Percentiles rank a stretch among this genome's conserved stretches.
These are phyloP conservation scores for Ceratina japonica DNA, from an alignment of 1,140 invertebrate species.

Conservation along the genomic window DNA sequence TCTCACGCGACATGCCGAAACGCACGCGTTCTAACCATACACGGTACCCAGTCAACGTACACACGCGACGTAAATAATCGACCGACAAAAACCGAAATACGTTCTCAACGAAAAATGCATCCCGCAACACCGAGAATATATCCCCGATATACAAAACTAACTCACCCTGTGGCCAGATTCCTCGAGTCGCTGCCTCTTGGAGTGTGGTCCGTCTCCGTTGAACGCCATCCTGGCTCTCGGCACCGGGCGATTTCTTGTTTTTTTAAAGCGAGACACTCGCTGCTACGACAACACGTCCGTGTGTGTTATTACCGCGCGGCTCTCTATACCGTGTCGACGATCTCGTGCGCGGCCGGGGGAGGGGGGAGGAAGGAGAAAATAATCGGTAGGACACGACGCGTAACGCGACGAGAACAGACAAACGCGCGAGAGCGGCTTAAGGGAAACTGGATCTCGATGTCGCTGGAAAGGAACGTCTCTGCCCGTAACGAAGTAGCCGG, in stretches of 20 bases:
- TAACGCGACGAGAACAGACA: slow-evolving; percentile 66
- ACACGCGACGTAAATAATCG: neutral
- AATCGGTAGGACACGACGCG: slow-evolving; percentile 68
- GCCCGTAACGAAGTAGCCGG: slow-evolving; percentile 43
- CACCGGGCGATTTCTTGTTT: slow-evolving; percentile 43
- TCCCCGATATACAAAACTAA: slow-evolving; percentile 26
- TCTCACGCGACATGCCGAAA: slow-evolving; percentile 36
- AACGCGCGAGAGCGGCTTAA: slow-evolving; percentile 72
- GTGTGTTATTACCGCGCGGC: slow-evolving; percentile 44
- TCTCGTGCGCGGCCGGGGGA: slow-evolving; percentile 54
- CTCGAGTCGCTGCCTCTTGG: slow-evolving; percentile 80
- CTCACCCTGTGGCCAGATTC: slow-evolving; percentile 80
- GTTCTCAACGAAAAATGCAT: neutral
- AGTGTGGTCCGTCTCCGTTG: slow-evolving; percentile 81
- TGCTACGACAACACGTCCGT: slow-evolving; percentile 53
- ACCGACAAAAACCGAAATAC: neutral
- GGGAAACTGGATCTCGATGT: slow-evolving; percentile 70
- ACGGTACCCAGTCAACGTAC: neutral
- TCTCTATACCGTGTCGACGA: slow-evolving; percentile 51
- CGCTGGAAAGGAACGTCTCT: slow-evolving; percentile 53
- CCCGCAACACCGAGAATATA: neutral
- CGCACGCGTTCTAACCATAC: slow-evolving; percentile 40
- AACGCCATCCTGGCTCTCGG: slow-evolving; percentile 77
- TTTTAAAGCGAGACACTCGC: slow-evolving; percentile 48
- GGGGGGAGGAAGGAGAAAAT: slow-evolving; percentile 62